A percentile compares a stretch with the other conserved stretches of the same genome.
phyloP scores from a whole-genome alignment of 2,113 vertebrate genomes.

The Rhynchomys soricoides region DNA sequence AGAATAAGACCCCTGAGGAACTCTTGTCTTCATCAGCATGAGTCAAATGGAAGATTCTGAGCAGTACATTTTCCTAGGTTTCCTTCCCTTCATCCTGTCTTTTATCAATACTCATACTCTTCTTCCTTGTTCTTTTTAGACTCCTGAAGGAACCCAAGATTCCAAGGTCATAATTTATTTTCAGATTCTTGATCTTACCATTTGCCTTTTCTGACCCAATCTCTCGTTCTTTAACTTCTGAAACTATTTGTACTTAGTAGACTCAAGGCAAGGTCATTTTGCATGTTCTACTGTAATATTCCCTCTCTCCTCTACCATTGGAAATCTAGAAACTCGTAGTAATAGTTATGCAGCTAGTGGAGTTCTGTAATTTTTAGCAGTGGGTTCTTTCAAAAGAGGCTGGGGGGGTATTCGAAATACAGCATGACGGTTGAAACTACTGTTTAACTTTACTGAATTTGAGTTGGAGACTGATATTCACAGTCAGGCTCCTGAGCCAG shows the following conservation, averaged over 20 bases:
- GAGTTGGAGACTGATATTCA: neutral
- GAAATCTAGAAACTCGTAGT: neutral
- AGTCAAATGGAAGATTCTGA: constrained; percentile 35
- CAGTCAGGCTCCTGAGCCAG: neutral
- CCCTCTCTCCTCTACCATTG: neutral
- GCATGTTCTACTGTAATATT: neutral
- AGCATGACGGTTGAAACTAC: neutral
- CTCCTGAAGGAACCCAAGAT: neutral
- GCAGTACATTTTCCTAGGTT: neutral
- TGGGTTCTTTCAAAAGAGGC: neutral
- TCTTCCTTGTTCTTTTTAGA: neutral
- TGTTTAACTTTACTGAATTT: neutral
- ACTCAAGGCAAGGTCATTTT: constrained; percentile 30
- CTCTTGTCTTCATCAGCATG: neutral
- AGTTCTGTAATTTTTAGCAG: neutral
- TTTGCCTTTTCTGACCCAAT: neutral
- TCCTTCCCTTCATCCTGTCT: neutral
- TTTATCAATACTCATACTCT: neutral
- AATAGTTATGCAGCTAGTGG: neutral
- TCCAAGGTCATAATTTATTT: neutral
- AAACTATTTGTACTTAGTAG: neutral
- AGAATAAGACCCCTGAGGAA: neutral
- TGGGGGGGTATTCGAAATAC: neutral
- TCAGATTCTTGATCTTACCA: neutral
- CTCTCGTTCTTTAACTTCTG: neutral